Evolutionary conservation across 2,888 invertebrate genomes (phyloP).

Genomic region (Caenorhabditis sp.): DNA sequence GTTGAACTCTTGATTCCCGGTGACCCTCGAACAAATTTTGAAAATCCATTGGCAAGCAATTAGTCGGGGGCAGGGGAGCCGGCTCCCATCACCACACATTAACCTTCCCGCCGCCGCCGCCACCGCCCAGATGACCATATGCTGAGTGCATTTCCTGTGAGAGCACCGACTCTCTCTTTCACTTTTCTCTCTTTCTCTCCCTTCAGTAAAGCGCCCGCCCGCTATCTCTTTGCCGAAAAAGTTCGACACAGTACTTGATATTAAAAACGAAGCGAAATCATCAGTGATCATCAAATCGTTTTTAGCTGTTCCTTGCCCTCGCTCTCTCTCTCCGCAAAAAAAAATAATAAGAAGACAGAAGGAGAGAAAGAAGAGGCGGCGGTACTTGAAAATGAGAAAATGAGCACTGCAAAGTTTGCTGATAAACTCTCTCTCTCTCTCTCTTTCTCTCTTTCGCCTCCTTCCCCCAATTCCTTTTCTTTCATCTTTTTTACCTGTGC

Average conservation of each 20-base stretch:
- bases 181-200: background rate
- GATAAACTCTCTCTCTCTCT: slow-evolving; percentile 10
- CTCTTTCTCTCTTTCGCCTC: background rate
- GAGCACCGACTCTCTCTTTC: background rate
- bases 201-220: background rate
- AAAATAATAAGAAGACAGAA: background rate
- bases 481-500: too few species aligned
- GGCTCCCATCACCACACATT: too few species aligned
- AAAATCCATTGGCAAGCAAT: too few species aligned
- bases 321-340: too few species aligned
- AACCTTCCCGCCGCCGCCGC: too few species aligned
- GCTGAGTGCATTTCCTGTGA: slow-evolving; percentile 16
- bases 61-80: too few species aligned
- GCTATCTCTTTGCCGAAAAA: background rate
- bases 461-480: too few species aligned
- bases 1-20: too few species aligned
- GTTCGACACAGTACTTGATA: too few species aligned
- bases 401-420: slow-evolving; percentile 34
- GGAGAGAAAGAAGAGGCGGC: slow-evolving; percentile 15
- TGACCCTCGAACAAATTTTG: too few species aligned
- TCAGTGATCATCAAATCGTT: too few species aligned
- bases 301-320: too few species aligned
- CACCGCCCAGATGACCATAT: slow-evolving; percentile 23
- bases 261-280: background rate
- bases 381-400: slow-evolving; percentile 37